Conservation (phyloP, 2,797 vertebrate species). For the Helarctos malayanus region DNA sequence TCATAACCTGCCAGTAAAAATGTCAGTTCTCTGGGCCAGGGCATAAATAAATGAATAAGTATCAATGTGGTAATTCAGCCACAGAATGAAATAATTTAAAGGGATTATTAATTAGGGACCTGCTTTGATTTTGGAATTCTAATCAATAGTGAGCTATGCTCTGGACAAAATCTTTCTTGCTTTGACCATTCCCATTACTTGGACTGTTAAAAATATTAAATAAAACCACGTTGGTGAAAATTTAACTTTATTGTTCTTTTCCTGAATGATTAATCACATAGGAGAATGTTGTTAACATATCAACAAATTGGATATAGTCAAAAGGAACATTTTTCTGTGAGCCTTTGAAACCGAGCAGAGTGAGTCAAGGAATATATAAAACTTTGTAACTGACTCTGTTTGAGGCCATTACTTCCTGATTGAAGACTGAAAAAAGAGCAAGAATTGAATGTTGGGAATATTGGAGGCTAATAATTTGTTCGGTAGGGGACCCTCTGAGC, state of each 20-base stretch:
- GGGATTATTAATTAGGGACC: slow-evolving; percentile 68
- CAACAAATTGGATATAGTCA: background rate
- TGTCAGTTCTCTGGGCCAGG: slow-evolving; percentile 38
- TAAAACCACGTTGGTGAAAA: slow-evolving; percentile 18
- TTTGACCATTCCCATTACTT: slow-evolving; percentile 49
- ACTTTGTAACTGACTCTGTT: background rate
- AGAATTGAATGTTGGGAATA: background rate
- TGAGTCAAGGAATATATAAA: background rate
- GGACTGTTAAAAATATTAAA: slow-evolving; percentile 26
- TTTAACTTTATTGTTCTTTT: slow-evolving; percentile 35
- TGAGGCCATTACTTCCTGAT: background rate
- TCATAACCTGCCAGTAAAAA: slow-evolving; percentile 68
- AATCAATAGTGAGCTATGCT: slow-evolving; percentile 42
- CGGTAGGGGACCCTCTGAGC: background rate
- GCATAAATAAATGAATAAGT: slow-evolving; percentile 62
- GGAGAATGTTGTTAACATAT: slow-evolving; percentile 40
- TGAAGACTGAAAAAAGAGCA: background rate
- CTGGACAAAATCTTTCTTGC: background rate
- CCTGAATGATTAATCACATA: background rate
- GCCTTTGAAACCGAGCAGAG: slow-evolving; percentile 11
- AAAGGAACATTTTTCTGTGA: background rate
- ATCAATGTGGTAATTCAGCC: slow-evolving; percentile 31
- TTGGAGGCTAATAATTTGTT: background rate
- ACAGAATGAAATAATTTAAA: slow-evolving; percentile 63
- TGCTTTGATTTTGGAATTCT: slow-evolving; percentile 69